Percentiles rank a stretch among this genome's conserved stretches.
phyloP scores from a whole-genome alignment of 2,113 vertebrate species.

The Marmota flaviventris region DNA sequence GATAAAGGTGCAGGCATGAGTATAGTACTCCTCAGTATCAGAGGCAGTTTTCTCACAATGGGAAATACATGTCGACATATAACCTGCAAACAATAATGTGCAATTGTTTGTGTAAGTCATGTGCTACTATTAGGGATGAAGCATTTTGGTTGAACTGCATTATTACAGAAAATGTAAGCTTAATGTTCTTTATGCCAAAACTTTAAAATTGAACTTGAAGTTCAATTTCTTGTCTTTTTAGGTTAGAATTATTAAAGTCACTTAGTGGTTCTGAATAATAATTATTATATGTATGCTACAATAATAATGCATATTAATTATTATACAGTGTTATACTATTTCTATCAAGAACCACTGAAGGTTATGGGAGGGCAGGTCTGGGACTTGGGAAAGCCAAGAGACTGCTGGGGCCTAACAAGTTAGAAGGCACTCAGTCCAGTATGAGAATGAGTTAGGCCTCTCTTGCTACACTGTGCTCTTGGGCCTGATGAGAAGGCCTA shows the following conservation, averaged over 20 bases:
- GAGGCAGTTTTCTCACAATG: not conserved
- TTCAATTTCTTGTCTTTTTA: not conserved
- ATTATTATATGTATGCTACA: not conserved
- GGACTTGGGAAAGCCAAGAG: not conserved
- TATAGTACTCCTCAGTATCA: not conserved
- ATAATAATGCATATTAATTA: not conserved
- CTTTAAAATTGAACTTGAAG: conserved; percentile 15
- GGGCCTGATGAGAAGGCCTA: not conserved
- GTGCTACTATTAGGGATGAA: not conserved
- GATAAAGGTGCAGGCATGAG: not conserved
- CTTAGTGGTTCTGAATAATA: conserved; percentile 40
- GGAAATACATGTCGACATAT: not conserved
- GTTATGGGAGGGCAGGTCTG: not conserved
- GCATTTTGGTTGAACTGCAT: not conserved
- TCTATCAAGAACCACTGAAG: not conserved
- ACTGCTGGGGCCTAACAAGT: not conserved
- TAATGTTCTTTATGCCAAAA: not conserved
- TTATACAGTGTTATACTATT: not conserved
- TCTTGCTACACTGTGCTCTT: not conserved
- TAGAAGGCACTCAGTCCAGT: not conserved
- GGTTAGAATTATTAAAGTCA: not conserved
- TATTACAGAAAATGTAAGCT: conserved; percentile 14
- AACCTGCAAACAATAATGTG: rapidly evolving
- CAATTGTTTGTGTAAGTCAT: not conserved
- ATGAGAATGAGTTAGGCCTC: not conserved